Conservation (phyloP, 2,113 vertebrate genomes). For the Andinoacara biseriatus region DNA sequence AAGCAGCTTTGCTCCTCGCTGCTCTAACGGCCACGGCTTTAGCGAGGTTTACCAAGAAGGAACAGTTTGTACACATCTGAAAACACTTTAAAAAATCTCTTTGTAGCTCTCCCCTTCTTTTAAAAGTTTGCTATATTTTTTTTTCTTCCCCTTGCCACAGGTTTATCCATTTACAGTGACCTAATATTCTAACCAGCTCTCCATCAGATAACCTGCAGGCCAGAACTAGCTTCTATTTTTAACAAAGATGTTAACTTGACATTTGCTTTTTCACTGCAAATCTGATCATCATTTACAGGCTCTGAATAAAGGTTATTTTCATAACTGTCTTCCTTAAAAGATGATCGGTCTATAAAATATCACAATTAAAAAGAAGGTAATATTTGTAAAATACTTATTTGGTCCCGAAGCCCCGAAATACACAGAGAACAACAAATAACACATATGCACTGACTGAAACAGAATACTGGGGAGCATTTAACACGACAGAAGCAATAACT, state of each 20-base stretch:
- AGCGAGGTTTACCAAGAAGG: not conserved
- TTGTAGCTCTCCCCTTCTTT: not conserved
- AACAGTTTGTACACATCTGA: conserved; percentile 4
- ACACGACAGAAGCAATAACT: not conserved
- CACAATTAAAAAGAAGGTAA: not conserved
- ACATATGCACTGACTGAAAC: not conserved
- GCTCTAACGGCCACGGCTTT: not conserved
- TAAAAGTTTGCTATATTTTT: not conserved
- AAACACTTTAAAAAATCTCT: not conserved
- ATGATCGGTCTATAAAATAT: not conserved
- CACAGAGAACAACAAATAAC: not conserved
- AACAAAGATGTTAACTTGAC: not conserved
- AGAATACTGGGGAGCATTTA: not conserved
- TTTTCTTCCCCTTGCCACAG: not conserved
- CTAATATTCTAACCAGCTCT: not conserved
- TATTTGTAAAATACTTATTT: not conserved
- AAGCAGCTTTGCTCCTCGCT: not conserved
- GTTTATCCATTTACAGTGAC: not conserved
- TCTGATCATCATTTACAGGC: not conserved
- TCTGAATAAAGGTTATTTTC: not conserved
- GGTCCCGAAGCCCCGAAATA: not conserved
- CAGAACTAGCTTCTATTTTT: not conserved
- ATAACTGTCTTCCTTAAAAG: not conserved
- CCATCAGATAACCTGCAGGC: not conserved
- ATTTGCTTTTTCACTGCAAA: not conserved